Percentiles rank a stretch among this genome's conserved stretches.
Evolutionary conservation across 2,888 invertebrate species (phyloP).

Genomic region (Drosophila merina): DNA sequence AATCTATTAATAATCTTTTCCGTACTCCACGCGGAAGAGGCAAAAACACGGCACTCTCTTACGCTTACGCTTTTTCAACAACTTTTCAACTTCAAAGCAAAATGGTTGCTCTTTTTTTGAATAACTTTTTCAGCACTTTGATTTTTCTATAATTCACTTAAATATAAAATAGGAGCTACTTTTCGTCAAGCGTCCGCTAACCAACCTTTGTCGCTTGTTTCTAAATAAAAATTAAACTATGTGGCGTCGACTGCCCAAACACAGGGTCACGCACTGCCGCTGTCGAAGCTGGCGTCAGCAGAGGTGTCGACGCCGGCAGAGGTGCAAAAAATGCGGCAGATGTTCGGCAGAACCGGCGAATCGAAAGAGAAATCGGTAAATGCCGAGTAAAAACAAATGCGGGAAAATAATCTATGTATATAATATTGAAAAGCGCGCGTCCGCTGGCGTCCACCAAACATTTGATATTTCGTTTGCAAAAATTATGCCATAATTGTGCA

Average conservation of each 20-base stretch:
- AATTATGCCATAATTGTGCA: conserved; percentile 1
- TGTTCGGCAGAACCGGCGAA: conserved; percentile 49
- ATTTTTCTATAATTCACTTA: background rate
- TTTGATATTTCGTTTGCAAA: background rate
- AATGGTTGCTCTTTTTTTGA: background rate
- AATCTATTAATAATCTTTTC: no score
- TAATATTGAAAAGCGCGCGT: conserved; percentile 64
- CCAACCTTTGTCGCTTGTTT: conserved; percentile 67
- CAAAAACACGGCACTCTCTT: no score
- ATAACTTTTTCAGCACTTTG: background rate
- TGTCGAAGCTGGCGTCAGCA: conserved; percentile 13
- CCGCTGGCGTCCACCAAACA: conserved; percentile 16
- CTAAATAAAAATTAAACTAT: conserved; percentile 69
- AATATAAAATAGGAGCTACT: background rate
- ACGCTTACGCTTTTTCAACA: background rate
- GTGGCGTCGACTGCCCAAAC: conserved; percentile 52
- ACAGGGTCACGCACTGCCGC: conserved; percentile 39
- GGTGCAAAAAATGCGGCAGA: conserved; percentile 47
- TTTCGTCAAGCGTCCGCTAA: conserved; percentile 19
- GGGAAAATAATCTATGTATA: conserved; percentile 55
- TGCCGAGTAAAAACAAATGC: conserved; percentile 74
- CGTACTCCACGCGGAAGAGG: no score
- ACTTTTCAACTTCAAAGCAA: background rate
- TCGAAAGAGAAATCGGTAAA: conserved; percentile 58
- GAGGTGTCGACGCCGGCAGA: conserved; percentile 33